Evolutionary conservation across 2,888 invertebrate species (phyloP), one percentile per base, ranked within the genome.

Genomic region (Bembecia ichneumoniformis): DNA sequence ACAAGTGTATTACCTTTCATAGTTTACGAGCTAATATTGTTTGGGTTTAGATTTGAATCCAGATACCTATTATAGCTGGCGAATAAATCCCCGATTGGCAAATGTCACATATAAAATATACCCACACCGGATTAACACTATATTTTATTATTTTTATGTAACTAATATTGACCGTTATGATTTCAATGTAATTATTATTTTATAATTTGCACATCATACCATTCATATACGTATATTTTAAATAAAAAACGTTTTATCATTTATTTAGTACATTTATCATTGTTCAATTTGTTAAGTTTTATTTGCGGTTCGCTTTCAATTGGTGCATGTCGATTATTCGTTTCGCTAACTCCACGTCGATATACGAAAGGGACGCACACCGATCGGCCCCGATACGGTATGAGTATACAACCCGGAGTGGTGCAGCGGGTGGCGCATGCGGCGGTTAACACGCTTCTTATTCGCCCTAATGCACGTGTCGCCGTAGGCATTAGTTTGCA

Each of bases 131-230:
- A 13, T n/a, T 11, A 13, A 40, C 1, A 40, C 3, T 11, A 40
- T 40, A 40, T 54, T 46, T 51, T 60, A 63, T 65, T 61, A 62
- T 60, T 64, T 60, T 56, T 71, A 68, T 72, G 63, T 74, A 66
- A 54, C 53, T 51, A 58, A 62, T 61, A 58, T 58, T 60, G 60
- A 57, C 60, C 20, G 54, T 60, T 52, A 58, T 62, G 58, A 58
- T 61, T 60, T 60, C 49, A 28, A 28, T 28, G 28, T 50, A 57
- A 59, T 76, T 77, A 74, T 74, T 80, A 79, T 84, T 66, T 40
- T 40, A 40, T 40, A 40, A 75, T 82, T 83, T 84, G 83, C 84
- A 77, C 79, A 67, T 63, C 82, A 77, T 72, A 58, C 67, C 78
- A 74, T 75, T 59, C 75, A 77, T 79, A 51, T n/a, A n/a, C n/a